These are phyloP conservation scores for Sycobia sp. DNA, from an alignment of 1,140 invertebrate genomes.

Conservation along the genomic window DNA sequence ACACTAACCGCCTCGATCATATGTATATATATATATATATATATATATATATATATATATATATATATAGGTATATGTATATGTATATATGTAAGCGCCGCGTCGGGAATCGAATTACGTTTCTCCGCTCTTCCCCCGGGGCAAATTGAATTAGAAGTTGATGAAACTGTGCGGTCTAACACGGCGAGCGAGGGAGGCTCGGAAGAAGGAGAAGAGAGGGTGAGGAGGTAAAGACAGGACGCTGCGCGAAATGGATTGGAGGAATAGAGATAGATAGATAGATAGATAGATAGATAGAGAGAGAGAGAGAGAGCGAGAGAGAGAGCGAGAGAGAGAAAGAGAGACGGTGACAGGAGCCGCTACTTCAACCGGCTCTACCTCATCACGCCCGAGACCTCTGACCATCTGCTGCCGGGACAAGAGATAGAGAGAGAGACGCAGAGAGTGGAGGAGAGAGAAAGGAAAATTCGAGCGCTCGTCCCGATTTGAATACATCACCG, in stretches of 20 bases:
- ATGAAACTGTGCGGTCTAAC: slow-evolving; percentile 3
- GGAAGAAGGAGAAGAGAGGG: neutral
- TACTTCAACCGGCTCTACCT: neutral
- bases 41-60: too few relatives aligned
- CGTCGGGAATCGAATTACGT: slow-evolving; percentile 26
- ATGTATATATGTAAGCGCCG: too few relatives aligned
- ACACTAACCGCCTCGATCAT: too few relatives aligned
- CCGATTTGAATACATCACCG: slow-evolving; percentile 12
- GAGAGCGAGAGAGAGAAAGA: too few relatives aligned
- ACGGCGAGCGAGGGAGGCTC: neutral
- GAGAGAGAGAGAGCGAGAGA: too few relatives aligned
- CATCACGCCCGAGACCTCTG: neutral
- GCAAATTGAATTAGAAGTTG: slow-evolving; percentile 25
- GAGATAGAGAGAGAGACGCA: too few relatives aligned
- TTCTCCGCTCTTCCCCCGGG: neutral
- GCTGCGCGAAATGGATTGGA: slow-evolving; percentile 9
- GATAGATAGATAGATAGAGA: too few relatives aligned
- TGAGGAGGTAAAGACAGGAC: neutral
- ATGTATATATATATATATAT: too few relatives aligned
- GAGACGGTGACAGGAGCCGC: neutral
- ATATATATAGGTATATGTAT: too few relatives aligned
- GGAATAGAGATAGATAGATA: too few relatives aligned
- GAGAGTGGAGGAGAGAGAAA: neutral
- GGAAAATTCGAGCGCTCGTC: slow-evolving; percentile 7
- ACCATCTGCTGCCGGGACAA: slow-evolving; percentile 13